Evolutionary conservation across 2,797 vertebrate species (phyloP), one percentile per base, ranked within the genome.

Genomic region (Glossophaga mutica): DNA sequence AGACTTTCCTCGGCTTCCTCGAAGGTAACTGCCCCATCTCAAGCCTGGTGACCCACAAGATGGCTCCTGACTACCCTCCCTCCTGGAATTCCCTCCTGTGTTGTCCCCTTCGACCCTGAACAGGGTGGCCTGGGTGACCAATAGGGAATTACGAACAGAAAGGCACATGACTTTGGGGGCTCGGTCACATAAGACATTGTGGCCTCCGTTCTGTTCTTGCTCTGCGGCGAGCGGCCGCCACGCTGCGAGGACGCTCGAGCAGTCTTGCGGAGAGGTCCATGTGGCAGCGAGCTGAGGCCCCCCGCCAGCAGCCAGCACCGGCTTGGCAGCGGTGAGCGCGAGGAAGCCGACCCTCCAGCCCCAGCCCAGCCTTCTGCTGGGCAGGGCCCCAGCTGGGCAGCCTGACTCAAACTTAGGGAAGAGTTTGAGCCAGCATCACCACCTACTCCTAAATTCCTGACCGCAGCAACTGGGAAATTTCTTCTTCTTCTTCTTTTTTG

Each of bases 101-200:
- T 16, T 1, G 4, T 32, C 26, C 15, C 22, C 29, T 71, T 34
- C 46, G 46, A 37, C 59, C 0, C 2, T 1, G 55, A 22, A 22
- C 0, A 22, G 42, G 48, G 7, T 6, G 3, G 55, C 14, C 55
- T 0, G 37, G 34, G 74, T 26, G 26, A 48, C 73, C 4, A 16
- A 12, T 0, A 52, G 79, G 81, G 90, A 57, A 57, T 1, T 6
- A 55, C 21, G n/a, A 34, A 67, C 81, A 2, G 15, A 59, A 59
- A 71, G 34, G 10, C 5, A 37, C 6, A 9, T 59, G 11, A 44
- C 34, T 42, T 70, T 4, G 37, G 87, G 34, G 44, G 37, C 26
- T 1, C 24, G n/a, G n/a, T 46, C 48, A 22, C 1, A 12, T 3
- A 50, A 79, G 37, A 74, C n/a, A 9, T 0, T 1, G 12, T 3